phyloP scores from a whole-genome alignment of 2,888 invertebrate genomes.

The Alentia gelatinosa region DNA sequence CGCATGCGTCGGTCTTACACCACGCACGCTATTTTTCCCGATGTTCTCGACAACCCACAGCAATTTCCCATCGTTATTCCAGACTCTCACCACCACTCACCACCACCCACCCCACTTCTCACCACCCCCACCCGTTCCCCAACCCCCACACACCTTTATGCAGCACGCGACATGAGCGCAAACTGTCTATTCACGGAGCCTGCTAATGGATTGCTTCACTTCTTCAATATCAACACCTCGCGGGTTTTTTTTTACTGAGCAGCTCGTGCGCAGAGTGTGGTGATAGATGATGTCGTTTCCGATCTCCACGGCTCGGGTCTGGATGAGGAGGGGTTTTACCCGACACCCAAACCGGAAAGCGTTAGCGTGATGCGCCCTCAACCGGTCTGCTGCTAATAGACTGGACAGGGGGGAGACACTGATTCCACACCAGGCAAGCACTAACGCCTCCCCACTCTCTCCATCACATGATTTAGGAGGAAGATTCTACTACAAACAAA shows the following conservation, averaged over 20 bases:
- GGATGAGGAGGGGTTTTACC: too few species aligned
- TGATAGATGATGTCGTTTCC: not conserved
- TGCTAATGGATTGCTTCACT: not conserved
- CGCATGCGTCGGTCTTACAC: too few species aligned
- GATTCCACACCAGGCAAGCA: too few species aligned
- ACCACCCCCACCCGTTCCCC: not conserved
- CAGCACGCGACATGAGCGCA: too few species aligned
- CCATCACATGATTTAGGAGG: too few species aligned
- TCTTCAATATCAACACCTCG: not conserved
- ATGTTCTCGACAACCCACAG: not conserved
- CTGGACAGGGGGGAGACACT: too few species aligned
- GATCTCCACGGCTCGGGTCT: not conserved
- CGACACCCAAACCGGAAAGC: not conserved
- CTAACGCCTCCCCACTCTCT: too few species aligned
- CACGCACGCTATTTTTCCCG: not conserved
- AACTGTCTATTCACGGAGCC: not conserved
- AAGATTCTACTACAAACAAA: too few species aligned
- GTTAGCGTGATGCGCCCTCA: not conserved
- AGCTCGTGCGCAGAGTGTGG: not conserved
- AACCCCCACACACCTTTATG: not conserved
- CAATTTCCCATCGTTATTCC: not conserved
- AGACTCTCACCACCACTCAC: not conserved
- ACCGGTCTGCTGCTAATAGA: not conserved
- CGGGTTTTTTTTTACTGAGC: not conserved
- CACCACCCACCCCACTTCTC: not conserved